Evolutionary conservation across 2,888 invertebrate genomes (phyloP).

Genomic region (Callosobruchus maculatus): DNA sequence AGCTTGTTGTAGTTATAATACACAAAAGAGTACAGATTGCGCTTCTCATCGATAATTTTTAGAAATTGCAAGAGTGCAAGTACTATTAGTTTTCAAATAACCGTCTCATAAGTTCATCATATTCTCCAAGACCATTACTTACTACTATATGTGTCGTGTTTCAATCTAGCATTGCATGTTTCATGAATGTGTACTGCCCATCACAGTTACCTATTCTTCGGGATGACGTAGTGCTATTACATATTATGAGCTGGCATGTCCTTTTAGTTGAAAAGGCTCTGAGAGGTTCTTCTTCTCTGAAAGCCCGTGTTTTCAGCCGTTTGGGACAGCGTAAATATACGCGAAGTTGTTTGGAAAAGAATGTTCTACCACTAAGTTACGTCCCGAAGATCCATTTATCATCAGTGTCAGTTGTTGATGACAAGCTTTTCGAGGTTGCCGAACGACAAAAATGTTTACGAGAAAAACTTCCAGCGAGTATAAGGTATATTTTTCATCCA

Average conservation of each 20-base stretch:
- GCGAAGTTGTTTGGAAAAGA: not conserved
- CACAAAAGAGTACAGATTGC: no score
- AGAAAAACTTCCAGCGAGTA: not conserved
- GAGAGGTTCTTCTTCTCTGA: not conserved
- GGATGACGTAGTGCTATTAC: not conserved
- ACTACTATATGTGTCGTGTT: no score
- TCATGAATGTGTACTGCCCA: not conserved
- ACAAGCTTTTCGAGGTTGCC: not conserved
- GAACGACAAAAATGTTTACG: not conserved
- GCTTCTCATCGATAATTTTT: no score
- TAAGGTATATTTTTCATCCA: not conserved
- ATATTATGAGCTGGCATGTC: not conserved
- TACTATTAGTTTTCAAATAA: no score
- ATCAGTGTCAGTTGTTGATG: not conserved
- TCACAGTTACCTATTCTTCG: not conserved
- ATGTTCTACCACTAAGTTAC: not conserved
- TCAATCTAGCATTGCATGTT: not conserved
- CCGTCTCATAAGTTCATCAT: no score
- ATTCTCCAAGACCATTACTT: no score
- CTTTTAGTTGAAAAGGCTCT: not conserved
- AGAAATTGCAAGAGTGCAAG: no score
- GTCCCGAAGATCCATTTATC: not conserved
- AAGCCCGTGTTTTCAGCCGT: not conserved
- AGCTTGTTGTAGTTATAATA: no score
- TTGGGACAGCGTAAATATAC: not conserved